A percentile compares a stretch with the other conserved stretches of the same genome.
phyloP scores from a whole-genome alignment of 2,797 vertebrate species.

The Trematomus bernacchii region DNA sequence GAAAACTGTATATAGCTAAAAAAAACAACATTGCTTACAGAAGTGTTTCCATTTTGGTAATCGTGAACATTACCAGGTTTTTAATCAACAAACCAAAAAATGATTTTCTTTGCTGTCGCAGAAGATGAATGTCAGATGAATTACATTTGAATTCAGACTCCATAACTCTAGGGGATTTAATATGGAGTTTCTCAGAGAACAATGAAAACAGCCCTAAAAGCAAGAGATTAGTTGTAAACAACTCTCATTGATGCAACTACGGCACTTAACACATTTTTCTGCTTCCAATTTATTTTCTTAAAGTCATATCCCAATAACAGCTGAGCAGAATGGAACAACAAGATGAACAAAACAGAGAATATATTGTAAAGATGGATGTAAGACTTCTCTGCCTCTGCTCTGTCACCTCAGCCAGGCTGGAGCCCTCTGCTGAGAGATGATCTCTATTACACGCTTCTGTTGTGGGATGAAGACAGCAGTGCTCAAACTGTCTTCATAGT shows the following conservation, averaged over 20 bases:
- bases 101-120: neutral
- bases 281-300: slow-evolving; percentile 4
- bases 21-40: neutral
- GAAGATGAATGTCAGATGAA: neutral
- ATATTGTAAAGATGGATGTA: slow-evolving; percentile 24
- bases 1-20: neutral
- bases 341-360: slow-evolving; percentile 16
- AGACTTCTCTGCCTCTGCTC: slow-evolving; percentile 32
- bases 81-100: slow-evolving; percentile 3
- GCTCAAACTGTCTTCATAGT: neutral
- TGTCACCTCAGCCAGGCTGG: slow-evolving; percentile 33
- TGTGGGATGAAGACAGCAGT: slow-evolving; percentile 20
- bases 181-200: slow-evolving; percentile 48
- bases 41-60: neutral
- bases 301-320: slow-evolving; percentile 19
- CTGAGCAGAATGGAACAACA: slow-evolving; percentile 5
- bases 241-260: slow-evolving; percentile 30
- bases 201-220: slow-evolving; percentile 52
- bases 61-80: neutral
- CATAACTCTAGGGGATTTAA: slow-evolving; percentile 43
- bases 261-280: slow-evolving; percentile 19
- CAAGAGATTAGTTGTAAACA: slow-evolving; percentile 45
- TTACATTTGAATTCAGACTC: slow-evolving; percentile 37
- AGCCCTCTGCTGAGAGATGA: slow-evolving; percentile 65
- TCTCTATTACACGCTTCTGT: slow-evolving; percentile 46